Conservation (phyloP, 2,797 vertebrate genomes). For the Pangasius sanitwongsei region DNA sequence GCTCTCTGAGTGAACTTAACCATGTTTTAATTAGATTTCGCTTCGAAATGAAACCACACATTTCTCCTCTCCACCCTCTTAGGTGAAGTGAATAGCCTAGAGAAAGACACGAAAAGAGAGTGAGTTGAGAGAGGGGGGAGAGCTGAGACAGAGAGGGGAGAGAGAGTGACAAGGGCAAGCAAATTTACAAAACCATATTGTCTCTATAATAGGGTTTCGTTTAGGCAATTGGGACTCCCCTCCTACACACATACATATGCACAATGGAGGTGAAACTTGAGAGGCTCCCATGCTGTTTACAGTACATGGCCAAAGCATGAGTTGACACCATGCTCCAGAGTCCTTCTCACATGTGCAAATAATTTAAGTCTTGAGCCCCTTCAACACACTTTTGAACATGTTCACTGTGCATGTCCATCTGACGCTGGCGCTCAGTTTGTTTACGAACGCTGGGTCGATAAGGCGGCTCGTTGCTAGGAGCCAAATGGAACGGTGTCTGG, state of each 20-base stretch:
- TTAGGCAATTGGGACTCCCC: constrained; percentile 27
- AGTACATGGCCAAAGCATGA: constrained; percentile 40
- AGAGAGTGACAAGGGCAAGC: constrained; percentile 44
- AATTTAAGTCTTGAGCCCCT: constrained; percentile 33
- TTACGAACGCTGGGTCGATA: constrained; percentile 39
- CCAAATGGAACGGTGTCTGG: constrained; percentile 33
- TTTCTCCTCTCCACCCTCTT: constrained; percentile 55
- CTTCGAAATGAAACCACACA: constrained; percentile 58
- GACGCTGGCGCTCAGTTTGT: constrained; percentile 30
- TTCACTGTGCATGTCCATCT: constrained; percentile 39
- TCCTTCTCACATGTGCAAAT: constrained; percentile 51
- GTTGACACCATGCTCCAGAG: constrained; percentile 34
- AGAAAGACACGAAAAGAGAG: constrained; percentile 28
- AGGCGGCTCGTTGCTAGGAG: constrained; percentile 40
- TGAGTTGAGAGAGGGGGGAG: constrained; percentile 5
- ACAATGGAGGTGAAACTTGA: constrained; percentile 46
- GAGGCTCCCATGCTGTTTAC: constrained; percentile 49
- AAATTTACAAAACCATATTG: constrained; percentile 49
- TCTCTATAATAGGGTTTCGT: constrained; percentile 47
- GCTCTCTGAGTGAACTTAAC: constrained; percentile 78
- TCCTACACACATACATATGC: constrained; percentile 31
- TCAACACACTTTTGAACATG: constrained; percentile 36
- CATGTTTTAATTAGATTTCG: constrained; percentile 78
- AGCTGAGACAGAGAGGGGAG: constrained; percentile 21
- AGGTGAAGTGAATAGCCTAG: constrained; percentile 57